Evolutionary conservation across 2,888 invertebrate genomes (phyloP), one percentile per base, ranked within the genome.

Genomic region (Hydraecia micacea): DNA sequence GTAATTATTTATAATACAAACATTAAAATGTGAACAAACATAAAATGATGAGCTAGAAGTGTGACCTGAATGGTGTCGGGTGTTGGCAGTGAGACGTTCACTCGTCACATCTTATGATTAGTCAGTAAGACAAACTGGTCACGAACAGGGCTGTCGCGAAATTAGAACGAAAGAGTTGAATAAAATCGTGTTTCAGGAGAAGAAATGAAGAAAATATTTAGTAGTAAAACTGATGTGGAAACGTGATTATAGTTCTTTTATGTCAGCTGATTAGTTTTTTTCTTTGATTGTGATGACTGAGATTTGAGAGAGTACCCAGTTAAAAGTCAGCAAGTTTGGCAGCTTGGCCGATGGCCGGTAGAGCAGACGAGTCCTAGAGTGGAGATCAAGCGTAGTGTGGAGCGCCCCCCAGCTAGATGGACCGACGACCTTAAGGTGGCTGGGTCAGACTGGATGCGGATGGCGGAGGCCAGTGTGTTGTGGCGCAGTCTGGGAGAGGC

Each of bases 51-150:
- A 76, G 75, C 77, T 69, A 85, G 76, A 83, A 86, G 83, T 85
- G 84, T 79, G 81, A 85, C 83, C 86, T 87, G 87, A 86, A 87
- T 88, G 85, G 82, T 87, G 87, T 89, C 80, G 86, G 75, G 88
- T 87, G 86, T 81, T 90, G 89, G 88, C 90, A 91, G 88, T 87
- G 88, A 90, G 90, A 91, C 84, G 88, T 90, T 92, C 89, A 88
- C 89, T 93, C 92, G 91, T 91, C 88, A 89, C 90, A 85, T 87
- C 84, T 91, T 90, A 93, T 94, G 94, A 94, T 94, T 93, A 94
- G 90, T 88, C 79, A 79, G 86, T 86, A 91, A 92, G 91, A 92
- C 89, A 92, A 92, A 92, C 88, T 89, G 87, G 88, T 85, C 85
- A 86, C 76, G 25, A 69, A 52, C 70, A 93, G 93, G 93, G 93